Evolutionary conservation across 2,888 invertebrate species (phyloP).

Genomic region (Ophioninae sp.): DNA sequence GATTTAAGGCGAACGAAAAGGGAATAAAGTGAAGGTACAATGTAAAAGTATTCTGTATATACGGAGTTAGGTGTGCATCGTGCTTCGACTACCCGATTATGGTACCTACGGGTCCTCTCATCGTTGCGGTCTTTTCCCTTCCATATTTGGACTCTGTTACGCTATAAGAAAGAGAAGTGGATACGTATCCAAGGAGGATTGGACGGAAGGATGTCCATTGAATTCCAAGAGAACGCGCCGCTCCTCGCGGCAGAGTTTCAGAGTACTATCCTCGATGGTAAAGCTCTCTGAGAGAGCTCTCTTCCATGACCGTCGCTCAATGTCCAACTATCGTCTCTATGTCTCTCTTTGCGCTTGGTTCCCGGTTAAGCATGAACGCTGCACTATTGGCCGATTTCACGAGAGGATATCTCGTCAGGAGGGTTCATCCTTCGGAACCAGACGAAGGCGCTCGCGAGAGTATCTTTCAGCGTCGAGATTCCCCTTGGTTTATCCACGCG

Average conservation of each 20-base stretch:
- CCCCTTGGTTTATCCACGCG: constrained; percentile 47
- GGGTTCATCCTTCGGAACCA: constrained; percentile 48
- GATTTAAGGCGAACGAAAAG: constrained; percentile 60
- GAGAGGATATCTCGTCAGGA: constrained; percentile 55
- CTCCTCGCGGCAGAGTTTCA: constrained; percentile 34
- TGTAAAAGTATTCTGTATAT: constrained; percentile 51
- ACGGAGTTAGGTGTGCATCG: constrained; percentile 52
- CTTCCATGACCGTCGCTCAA: constrained; percentile 74
- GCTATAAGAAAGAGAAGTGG: constrained; percentile 55
- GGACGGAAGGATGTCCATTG: constrained; percentile 69
- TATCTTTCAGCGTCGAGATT: constrained; percentile 48
- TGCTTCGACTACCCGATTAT: constrained; percentile 67
- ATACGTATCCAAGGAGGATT: constrained; percentile 56
- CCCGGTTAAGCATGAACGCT: constrained; percentile 28
- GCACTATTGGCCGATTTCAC: constrained; percentile 60
- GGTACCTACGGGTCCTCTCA: constrained; percentile 59
- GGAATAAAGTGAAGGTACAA: constrained; percentile 46
- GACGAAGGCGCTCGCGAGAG: constrained; percentile 41
- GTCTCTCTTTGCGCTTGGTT: constrained; percentile 72
- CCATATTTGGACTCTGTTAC: constrained; percentile 69
- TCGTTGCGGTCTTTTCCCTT: constrained; percentile 60
- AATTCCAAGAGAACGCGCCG: constrained; percentile 69
- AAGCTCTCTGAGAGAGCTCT: constrained; percentile 63
- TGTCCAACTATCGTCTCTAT: constrained; percentile 74
- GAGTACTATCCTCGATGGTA: constrained; percentile 45